Evolutionary conservation across 2,113 vertebrate genomes (phyloP).

Genomic region (Archocentrus centrarchus): DNA sequence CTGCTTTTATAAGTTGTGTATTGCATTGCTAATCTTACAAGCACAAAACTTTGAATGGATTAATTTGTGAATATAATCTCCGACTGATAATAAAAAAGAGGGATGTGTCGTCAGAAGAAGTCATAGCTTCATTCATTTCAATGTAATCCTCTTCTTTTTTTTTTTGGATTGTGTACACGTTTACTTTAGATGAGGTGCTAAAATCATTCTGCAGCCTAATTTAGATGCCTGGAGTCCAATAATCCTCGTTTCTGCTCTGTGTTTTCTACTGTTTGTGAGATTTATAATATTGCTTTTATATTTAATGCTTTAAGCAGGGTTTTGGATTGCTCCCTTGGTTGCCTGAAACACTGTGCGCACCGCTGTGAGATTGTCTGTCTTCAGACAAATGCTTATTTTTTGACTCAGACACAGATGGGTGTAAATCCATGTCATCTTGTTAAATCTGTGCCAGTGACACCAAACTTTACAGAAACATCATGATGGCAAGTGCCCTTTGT

Average conservation of each 20-base stretch:
- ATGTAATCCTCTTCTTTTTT: constrained; percentile 21
- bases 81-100: neutral
- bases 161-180: neutral
- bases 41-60: neutral
- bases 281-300: neutral
- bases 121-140: constrained; percentile 1
- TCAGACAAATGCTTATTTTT: constrained; percentile 46
- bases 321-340: neutral
- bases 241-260: neutral
- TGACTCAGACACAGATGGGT: constrained; percentile 52
- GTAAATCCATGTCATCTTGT: constrained; percentile 56
- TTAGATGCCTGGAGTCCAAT: neutral
- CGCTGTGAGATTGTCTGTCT: constrained; percentile 3
- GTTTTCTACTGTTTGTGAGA: neutral
- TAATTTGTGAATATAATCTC: neutral
- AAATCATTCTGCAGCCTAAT: neutral
- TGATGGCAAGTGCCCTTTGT: constrained; percentile 49
- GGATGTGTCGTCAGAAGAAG: neutral
- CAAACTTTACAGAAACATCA: constrained; percentile 37
- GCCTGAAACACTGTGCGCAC: neutral
- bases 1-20: neutral
- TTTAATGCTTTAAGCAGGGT: neutral
- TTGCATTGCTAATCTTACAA: neutral
- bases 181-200: neutral
- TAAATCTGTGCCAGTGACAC: constrained; percentile 32